Evolutionary conservation across 2,797 vertebrate species (phyloP).

Genomic region (Benthosema pterotum): DNA sequence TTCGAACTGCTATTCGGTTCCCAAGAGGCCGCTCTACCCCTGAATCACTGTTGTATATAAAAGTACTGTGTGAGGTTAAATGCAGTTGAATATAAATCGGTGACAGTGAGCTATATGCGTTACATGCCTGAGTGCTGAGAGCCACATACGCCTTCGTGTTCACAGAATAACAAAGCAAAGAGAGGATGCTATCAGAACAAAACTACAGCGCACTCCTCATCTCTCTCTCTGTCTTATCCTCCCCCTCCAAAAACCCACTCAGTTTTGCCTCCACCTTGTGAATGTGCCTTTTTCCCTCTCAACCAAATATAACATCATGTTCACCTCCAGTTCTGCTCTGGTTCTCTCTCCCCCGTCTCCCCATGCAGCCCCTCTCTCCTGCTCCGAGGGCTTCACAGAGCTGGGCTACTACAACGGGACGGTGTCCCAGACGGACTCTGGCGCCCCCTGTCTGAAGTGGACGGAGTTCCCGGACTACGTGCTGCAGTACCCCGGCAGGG

Average conservation of each 20-base stretch:
- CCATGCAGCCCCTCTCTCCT: slow-evolving; percentile 76
- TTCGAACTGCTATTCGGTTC: no score
- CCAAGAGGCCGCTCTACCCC: no score
- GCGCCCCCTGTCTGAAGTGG: slow-evolving; percentile 86
- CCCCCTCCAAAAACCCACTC: slow-evolving; percentile 43
- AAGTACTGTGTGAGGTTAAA: no score
- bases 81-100: slow-evolving; percentile 35
- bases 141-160: slow-evolving; percentile 53
- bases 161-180: slow-evolving; percentile 51
- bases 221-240: slow-evolving; percentile 34
- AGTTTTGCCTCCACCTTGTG: not conserved
- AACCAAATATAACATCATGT: slow-evolving; percentile 24
- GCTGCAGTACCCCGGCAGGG: slow-evolving; percentile 89
- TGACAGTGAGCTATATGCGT: slow-evolving; percentile 35
- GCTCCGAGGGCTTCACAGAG: slow-evolving; percentile 82
- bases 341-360: slow-evolving; percentile 35
- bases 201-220: slow-evolving; percentile 27
- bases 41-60: no score
- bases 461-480: slow-evolving; percentile 91
- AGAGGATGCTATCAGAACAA: slow-evolving; percentile 52
- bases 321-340: not conserved
- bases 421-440: slow-evolving; percentile 85
- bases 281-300: slow-evolving; percentile 11
- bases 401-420: slow-evolving; percentile 90
- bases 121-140: slow-evolving; percentile 29